Conservation (phyloP, 1,140 invertebrate genomes). For the Drosophila aff. region DNA sequence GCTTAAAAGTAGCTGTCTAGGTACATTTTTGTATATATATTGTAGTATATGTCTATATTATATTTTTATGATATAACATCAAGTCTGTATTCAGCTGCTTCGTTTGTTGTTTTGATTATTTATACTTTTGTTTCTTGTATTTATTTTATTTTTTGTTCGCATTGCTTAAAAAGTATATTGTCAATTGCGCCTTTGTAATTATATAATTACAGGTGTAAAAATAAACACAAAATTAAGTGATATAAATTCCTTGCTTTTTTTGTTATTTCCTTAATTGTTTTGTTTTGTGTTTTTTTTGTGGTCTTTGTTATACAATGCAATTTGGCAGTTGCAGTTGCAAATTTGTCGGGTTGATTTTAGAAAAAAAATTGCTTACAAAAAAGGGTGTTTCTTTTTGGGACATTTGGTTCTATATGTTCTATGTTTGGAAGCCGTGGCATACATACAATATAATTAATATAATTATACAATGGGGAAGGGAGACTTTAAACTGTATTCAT, state of each 20-base stretch:
- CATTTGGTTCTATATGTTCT: constrained; percentile 12
- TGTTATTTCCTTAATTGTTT: constrained; percentile 13
- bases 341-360: constrained; percentile 38
- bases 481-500: constrained; percentile 3
- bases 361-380: constrained; percentile 26
- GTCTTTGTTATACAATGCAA: constrained; percentile 67
- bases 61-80: constrained; percentile 33
- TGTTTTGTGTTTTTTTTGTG: constrained; percentile 42
- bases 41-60: constrained; percentile 17
- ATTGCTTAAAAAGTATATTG: constrained; percentile 44
- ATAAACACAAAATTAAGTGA: constrained; percentile 40
- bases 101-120: constrained; percentile 17
- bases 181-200: constrained; percentile 39
- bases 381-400: constrained; percentile 23
- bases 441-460: constrained; percentile 35
- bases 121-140: constrained; percentile 7
- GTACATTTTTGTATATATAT: constrained; percentile 24
- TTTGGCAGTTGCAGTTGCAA: constrained; percentile 74
- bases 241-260: constrained; percentile 33
- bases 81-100: constrained; percentile 50
- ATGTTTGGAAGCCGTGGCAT: constrained; percentile 45
- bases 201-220: constrained; percentile 47
- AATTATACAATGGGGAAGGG: constrained; percentile 29
- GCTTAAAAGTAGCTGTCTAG: constrained; percentile 39
- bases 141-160: constrained; percentile 24